Conservation (phyloP, 2,888 invertebrate genomes). For the Pseudanteris insignis region DNA sequence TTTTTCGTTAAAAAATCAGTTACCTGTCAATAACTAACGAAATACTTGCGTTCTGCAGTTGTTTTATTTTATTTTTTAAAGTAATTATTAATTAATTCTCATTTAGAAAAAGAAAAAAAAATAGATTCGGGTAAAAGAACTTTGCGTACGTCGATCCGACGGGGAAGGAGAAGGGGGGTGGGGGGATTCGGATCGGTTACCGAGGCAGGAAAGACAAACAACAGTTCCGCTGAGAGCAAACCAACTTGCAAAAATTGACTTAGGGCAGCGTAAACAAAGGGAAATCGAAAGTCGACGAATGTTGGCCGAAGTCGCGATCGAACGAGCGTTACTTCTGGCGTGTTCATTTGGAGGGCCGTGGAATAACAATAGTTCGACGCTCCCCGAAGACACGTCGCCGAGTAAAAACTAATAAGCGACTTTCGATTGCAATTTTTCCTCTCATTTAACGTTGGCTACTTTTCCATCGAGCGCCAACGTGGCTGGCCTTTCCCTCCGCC, state of each 20-base stretch:
- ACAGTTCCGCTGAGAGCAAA: constrained; percentile 19
- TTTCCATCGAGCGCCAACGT: constrained; percentile 27
- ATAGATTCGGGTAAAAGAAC: too few species aligned
- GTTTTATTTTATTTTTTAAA: too few species aligned
- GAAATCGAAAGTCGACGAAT: constrained; percentile 29
- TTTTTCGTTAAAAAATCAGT: too few species aligned
- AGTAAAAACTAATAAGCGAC: constrained; percentile 42
- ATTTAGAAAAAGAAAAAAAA: too few species aligned
- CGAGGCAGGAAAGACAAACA: constrained; percentile 23
- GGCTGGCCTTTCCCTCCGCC: too few species aligned
- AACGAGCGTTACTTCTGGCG: constrained; percentile 21
- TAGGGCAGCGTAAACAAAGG: constrained; percentile 22
- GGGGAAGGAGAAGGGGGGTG: too few species aligned
- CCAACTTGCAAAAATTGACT: too few species aligned
- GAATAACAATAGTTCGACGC: constrained; percentile 24
- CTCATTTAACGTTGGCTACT: constrained; percentile 38
- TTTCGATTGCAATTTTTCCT: constrained; percentile 43
- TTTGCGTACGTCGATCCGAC: too few species aligned
- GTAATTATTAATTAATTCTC: too few species aligned
- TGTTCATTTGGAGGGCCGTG: constrained; percentile 22
- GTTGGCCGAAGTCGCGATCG: constrained; percentile 31
- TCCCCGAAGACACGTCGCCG: constrained; percentile 26
- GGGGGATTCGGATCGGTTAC: too few species aligned
- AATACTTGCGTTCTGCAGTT: too few species aligned
- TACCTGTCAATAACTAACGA: too few species aligned